Evolutionary conservation across 1,140 invertebrate species (phyloP).

Genomic region (Euborellia annulipes): DNA sequence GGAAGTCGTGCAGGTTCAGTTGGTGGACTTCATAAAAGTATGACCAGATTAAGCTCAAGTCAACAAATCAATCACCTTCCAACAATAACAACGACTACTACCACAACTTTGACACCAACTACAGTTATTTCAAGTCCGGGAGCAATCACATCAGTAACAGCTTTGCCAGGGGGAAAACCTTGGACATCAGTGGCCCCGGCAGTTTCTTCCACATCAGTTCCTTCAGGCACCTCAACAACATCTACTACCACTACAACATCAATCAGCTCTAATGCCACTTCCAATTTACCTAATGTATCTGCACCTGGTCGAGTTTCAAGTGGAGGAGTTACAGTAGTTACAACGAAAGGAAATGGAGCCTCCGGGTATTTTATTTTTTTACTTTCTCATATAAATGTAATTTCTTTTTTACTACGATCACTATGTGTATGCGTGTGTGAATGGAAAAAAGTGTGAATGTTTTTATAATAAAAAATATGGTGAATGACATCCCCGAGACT

Average conservation of each 20-base stretch:
- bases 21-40: conserved; percentile 61
- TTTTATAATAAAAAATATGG: too few relatives aligned
- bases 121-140: conserved; percentile 21
- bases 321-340: conserved; percentile 45
- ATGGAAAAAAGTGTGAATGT: too few relatives aligned
- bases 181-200: conserved; percentile 8
- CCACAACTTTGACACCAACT: conserved; percentile 21
- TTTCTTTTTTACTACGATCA: too few relatives aligned
- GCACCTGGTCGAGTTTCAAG: conserved; percentile 27
- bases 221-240: neutral
- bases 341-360: conserved; percentile 20
- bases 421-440: too few relatives aligned
- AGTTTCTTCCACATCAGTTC: neutral
- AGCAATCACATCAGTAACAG: conserved; percentile 14
- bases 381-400: neutral
- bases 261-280: conserved; percentile 19
- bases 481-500: too few relatives aligned
- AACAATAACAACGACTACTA: conserved; percentile 17
- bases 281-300: too few relatives aligned
- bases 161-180: neutral
- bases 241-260: conserved; percentile 1
- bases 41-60: conserved; percentile 60
- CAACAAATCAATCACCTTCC: conserved; percentile 38
- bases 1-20: conserved; percentile 39
- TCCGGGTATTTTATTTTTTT: neutral